Conservation (phyloP, 1,140 invertebrate species). For the Idris sp. region DNA sequence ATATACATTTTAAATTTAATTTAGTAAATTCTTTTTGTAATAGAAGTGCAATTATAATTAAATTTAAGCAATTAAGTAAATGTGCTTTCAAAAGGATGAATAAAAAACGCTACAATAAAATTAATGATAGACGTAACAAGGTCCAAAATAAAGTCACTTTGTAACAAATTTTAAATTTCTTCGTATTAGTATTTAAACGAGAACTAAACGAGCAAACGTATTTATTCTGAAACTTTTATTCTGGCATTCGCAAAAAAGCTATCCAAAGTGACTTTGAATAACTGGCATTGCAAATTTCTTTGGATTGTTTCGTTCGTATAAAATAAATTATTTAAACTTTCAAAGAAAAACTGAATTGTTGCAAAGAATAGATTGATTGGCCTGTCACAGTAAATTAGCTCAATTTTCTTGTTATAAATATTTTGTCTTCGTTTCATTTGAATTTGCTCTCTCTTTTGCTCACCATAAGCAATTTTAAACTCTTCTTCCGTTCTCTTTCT, state of each 20-base stretch:
- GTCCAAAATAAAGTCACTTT: conserved; percentile 18
- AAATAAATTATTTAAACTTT: conserved; percentile 26
- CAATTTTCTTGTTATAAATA: conserved; percentile 41
- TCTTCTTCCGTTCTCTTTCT: conserved; percentile 35
- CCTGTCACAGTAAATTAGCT: conserved; percentile 37
- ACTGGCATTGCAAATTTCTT: conserved; percentile 9
- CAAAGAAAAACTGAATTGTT: conserved; percentile 6
- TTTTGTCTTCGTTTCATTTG: too few species aligned
- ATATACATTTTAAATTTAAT: too few species aligned
- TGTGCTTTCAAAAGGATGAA: conserved; percentile 17
- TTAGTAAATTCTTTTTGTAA: too few species aligned
- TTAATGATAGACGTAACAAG: conserved; percentile 30
- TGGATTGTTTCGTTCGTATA: background rate
- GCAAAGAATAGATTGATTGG: conserved; percentile 41
- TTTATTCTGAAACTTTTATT: conserved; percentile 11
- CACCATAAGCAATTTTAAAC: conserved; percentile 50
- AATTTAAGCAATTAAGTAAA: conserved; percentile 23
- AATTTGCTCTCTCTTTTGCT: too few species aligned
- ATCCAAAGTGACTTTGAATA: conserved; percentile 11
- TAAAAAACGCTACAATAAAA: conserved; percentile 16
- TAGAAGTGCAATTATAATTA: conserved; percentile 20
- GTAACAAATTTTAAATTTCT: conserved; percentile 20
- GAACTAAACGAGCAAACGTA: conserved; percentile 5
- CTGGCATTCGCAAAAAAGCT: conserved; percentile 2
- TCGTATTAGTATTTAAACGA: conserved; percentile 20